Base-by-base conservation (phyloP, 2,797 vertebrate genomes). In the Spea hammondii region DNA sequence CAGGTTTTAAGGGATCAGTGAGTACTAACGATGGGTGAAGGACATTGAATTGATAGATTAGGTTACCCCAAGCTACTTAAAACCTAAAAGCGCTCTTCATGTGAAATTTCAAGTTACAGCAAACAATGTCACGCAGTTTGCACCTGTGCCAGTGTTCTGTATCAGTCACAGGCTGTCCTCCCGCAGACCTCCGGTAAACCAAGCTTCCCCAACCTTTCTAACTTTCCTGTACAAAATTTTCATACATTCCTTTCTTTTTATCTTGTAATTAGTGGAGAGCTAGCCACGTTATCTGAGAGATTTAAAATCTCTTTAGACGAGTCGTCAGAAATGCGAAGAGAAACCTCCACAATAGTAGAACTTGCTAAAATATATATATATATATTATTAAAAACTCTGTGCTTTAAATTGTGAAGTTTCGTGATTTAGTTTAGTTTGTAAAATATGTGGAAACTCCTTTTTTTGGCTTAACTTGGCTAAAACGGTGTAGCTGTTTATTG, bases 101-200 rank as follows among this genome's bases (percentile, higher is more conserved):
- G 64, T 11, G 64, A 47, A 65, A 65, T 47, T 46, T 65, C 44
- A 9, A 9, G 44, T 47, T 65, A 65, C 64, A 65, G 32, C 44
- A 65, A 47, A 65, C 64, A 65, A 65, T 45, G 64, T 46, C 64
- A n/a, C 64, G 47, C 64, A 46, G 64, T 45, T 65, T 65, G 64
- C 64, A 65, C 64, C 45, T 47, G 45, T 8, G 11, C 12, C 64
- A 47, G 10, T 65, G 32, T 65, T 45, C 64, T 65, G 64, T 65
- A 65, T 46, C 64, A 46, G 45, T 65, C 14, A 47, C 64, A 65
- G 45, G 44, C 64, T 46, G 64, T 62, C n/a, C 59, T 62, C n/a
- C 32, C 59, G 7, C 5, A 62, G n/a, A 62, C 59, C 59, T 62
- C 59, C 5, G 6, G 5, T 62, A 32, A 32, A 17, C 4, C n/a